Evolutionary conservation across 1,140 invertebrate genomes (phyloP), one percentile per base, ranked within the genome.

Genomic region (Sesamia nonagrioides): DNA sequence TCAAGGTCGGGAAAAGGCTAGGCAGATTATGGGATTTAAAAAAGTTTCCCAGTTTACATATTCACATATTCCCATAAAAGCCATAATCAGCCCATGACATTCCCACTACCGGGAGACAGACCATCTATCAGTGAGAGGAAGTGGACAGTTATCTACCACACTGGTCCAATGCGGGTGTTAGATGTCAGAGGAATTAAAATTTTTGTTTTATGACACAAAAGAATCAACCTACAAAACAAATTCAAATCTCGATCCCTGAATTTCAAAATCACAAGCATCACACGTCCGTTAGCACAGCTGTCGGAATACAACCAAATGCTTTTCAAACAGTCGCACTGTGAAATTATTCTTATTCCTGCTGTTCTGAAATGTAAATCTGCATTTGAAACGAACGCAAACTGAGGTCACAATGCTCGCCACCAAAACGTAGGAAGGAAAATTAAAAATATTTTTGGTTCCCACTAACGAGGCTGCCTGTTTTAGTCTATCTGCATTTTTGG

Each of bases 341-440:
- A 74, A 74, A 76, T 61, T 45, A 63, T 76, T 76, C 58, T 76
- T 76, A 76, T 76, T 73, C 37, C 13, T 21, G 63, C 58, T 52
- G 37, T 52, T 76, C 58, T 79, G 77, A 85, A 85, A 85, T 87
- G 80, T 86, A 84, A 87, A 86, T 84, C 63, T 71, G 68, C 77
- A 80, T 79, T 81, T 82, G 73, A 82, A 87, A 78, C 78, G 77
- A 78, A 77, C 79, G 27, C 27, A 27, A 27, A 9, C 9, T 79
- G 69, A 84, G 83, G 84, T 81, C 81, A 83, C 83, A 89, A 86
- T 86, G 81, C 76, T 80, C 66, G 76, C 56, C 79, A 83, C 83
- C 77, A 75, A 88, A 90, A 88, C 77, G 79, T 81, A 86, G 87
- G 87, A 88, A 88, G 87, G 88, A 91, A 89, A 91, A 91, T 91